Base-by-base conservation (phyloP, 2,797 vertebrate genomes). In the Ataeniobius toweri region DNA sequence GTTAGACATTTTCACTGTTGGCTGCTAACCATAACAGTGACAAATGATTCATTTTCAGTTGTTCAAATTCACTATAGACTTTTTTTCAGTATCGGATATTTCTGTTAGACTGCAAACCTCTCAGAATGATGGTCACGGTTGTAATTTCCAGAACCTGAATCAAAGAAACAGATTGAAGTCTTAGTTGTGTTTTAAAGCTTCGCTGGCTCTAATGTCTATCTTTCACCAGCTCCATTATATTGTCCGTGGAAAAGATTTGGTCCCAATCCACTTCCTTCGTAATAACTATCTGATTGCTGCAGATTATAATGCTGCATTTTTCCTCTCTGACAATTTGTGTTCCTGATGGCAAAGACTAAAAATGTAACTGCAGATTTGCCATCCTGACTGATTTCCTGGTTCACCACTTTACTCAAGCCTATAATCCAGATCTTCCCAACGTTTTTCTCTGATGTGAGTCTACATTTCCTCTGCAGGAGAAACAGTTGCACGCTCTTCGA, bases 331-430 rank as follows among this genome's bases (percentile, higher is more conserved):
- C 44, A 44, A 58, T 7, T 59, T 75, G 39, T 69, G 46, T 53
- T 68, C 18, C 14, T 72, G 8, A 61, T 68, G 22, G 41, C 63
- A 28, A 77, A 67, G 41, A 68, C 28, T 5, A 1, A 72, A 68
- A 58, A 36, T 61, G 41, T 61, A 59, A 71, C 59, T 70, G 18
- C 56, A 24, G 67, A 0, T 74, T 74, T 78, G 4, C 48, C 48
- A 4, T 68, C 56, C 76, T 39, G 3, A 39, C 39, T 48, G 39
- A 44, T 73, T 68, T 72, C 4, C 0, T 6, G 61, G 24, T 70
- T 58, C 12, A 51, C 71, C 31, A 61, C 71, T 80, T 79, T 63
- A 59, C 78, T 71, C 51, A 24, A 28, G 8, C 41, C 41, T 44
- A 6, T 63, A 72, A 28, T 73, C 48, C 56, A 53, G 14, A 51